Percentiles rank a stretch among this genome's conserved stretches.
phyloP scores from a whole-genome alignment of 2,797 vertebrate genomes.

The Halcyon leucocephala region DNA sequence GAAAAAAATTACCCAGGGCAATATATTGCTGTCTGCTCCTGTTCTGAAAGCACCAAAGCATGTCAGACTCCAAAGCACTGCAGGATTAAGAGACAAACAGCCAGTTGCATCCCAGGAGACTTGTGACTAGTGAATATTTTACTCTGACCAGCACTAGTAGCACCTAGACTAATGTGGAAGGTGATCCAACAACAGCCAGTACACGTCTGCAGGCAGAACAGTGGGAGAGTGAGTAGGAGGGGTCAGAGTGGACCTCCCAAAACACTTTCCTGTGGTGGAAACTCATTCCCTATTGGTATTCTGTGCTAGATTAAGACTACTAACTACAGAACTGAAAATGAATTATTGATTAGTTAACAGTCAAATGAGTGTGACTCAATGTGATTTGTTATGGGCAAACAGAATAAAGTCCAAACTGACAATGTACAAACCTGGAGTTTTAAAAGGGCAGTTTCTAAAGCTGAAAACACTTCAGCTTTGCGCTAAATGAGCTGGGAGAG shows the following conservation, averaged over 20 bases:
- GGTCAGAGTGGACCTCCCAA: background rate
- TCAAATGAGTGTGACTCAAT: background rate
- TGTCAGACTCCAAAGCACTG: background rate
- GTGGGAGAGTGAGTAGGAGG: background rate
- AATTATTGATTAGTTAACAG: slow-evolving; percentile 54
- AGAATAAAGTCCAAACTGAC: slow-evolving; percentile 70
- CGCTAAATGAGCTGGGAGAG: background rate
- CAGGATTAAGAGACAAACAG: background rate
- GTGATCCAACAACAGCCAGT: background rate
- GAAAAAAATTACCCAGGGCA: background rate
- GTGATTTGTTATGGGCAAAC: slow-evolving; percentile 50
- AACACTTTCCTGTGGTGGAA: background rate
- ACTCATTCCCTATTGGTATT: background rate
- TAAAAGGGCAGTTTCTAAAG: slow-evolving; percentile 34
- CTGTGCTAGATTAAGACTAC: background rate
- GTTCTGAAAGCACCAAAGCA: background rate
- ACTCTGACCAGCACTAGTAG: background rate
- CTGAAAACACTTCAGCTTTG: slow-evolving; percentile 13
- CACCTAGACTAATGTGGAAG: background rate
- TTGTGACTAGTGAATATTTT: background rate
- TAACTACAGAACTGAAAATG: slow-evolving; percentile 17
- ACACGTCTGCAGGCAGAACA: background rate
- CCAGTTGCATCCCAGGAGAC: background rate
- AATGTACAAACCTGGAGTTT: slow-evolving; percentile 21
- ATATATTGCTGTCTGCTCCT: background rate